Base-by-base conservation (phyloP, 1,140 invertebrate genomes). In the Steinernema khuongi region DNA sequence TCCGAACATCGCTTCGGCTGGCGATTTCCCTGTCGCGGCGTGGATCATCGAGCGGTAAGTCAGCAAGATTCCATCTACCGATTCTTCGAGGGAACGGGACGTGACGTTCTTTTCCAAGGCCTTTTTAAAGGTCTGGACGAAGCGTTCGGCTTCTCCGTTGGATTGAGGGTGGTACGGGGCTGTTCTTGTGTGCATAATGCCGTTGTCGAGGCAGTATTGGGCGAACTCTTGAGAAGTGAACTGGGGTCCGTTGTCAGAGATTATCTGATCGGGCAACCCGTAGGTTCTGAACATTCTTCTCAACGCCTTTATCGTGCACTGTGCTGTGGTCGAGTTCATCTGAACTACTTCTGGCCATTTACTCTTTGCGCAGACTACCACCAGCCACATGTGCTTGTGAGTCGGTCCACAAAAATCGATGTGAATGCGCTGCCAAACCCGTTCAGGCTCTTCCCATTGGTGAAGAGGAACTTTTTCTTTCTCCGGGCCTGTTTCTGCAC, bases 261-360 rank as follows among this genome's bases (percentile, higher is more conserved):
- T 81, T 7, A 86, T 70, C 30, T 74, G 26, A 33, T 78, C 32
- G 1, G 81, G 79, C 0, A 81, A 1, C 44, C 85, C 83, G 71
- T 72, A 70, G n/a, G 33, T 26, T 30, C 78, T 17, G 50, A 81
- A 81, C 18, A 79, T 29, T 29, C 33, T 69, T 0, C 44, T 26
- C 22, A 81, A 31, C 0, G 50, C 50, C n/a, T 72, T 50, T 1
- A 69, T 73, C n/a, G 77, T 67, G 1, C 31, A 11, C 29, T 19
- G 1, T 1, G 74, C n/a, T 1, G 70, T 76, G 26, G 60, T 68
- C 14, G n/a, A 26, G 1, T 71, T 44, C 30, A 83, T 71, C 14
- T 44, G 29, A 26, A 74, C 69, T 28, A 86, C 90, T 79, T 90
- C 88, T 30, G 79, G 83, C 76, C 84, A 89, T 77, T 88, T 88